A percentile compares a stretch with the other conserved stretches of the same genome.
Conservation (phyloP, 2,113 vertebrate genomes). For the Protobothrops flavoviridis region DNA sequence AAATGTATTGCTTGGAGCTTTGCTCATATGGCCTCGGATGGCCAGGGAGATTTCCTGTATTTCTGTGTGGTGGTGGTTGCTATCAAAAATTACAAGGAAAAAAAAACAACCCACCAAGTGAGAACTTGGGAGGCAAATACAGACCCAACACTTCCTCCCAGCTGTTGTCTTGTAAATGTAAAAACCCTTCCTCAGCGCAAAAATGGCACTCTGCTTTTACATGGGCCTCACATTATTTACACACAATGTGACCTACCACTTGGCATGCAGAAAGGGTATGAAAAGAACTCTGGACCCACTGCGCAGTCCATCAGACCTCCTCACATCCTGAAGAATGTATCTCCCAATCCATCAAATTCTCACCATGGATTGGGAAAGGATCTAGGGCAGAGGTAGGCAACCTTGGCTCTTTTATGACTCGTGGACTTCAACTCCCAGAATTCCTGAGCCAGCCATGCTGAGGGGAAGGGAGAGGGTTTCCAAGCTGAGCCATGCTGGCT, state of each 20-base stretch:
- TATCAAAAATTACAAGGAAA: conserved; percentile 59
- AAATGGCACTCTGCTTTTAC: background rate
- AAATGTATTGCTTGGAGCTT: conserved; percentile 92
- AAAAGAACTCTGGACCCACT: background rate
- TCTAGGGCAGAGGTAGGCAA: background rate
- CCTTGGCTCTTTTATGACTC: too few species aligned
- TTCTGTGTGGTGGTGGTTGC: conserved; percentile 88
- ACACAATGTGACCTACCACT: background rate
- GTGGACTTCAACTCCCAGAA: too few species aligned
- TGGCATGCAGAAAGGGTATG: background rate
- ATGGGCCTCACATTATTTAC: background rate
- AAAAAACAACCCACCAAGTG: background rate
- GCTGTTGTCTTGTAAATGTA: background rate
- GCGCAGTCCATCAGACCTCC: background rate
- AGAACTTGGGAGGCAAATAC: background rate
- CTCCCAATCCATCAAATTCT: background rate
- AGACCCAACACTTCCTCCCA: background rate
- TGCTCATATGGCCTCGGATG: conserved; percentile 92
- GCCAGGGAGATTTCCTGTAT: conserved; percentile 92
- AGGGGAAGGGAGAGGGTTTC: too few species aligned
- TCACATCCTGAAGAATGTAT: background rate
- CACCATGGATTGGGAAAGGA: too few species aligned
- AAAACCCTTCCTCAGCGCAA: too few species aligned
- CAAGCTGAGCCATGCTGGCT: too few species aligned
- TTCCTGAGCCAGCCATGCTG: too few species aligned